phyloP scores from a whole-genome alignment of 1,140 invertebrate genomes.

The Trichonephila clavata region DNA sequence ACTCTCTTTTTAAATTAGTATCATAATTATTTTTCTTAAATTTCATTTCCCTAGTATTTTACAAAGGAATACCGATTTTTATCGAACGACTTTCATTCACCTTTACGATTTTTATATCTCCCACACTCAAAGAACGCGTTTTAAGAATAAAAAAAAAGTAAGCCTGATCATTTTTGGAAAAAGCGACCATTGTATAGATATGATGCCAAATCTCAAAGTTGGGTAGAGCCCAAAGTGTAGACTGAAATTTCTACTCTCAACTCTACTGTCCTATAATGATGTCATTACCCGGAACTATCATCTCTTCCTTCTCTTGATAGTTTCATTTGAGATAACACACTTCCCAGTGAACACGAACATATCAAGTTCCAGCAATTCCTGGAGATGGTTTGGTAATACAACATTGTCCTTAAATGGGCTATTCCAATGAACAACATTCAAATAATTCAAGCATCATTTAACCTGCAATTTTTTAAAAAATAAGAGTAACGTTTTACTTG shows the following conservation, averaged over 20 bases:
- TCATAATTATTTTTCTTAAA: too few species aligned
- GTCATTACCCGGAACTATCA: background rate
- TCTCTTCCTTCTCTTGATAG: slow-evolving; percentile 6
- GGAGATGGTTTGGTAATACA: background rate
- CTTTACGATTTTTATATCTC: too few species aligned
- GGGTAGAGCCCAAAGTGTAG: background rate
- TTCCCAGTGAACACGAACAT: background rate
- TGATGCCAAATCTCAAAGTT: background rate
- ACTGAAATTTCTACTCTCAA: background rate
- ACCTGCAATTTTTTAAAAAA: background rate
- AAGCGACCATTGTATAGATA: too few species aligned
- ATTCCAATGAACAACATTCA: background rate
- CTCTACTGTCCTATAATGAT: background rate
- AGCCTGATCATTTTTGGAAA: too few species aligned
- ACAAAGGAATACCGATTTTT: too few species aligned
- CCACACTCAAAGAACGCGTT: too few species aligned
- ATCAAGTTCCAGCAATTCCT: background rate
- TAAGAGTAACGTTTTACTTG: too few species aligned
- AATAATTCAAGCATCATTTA: background rate
- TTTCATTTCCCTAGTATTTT: too few species aligned
- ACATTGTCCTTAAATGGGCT: slow-evolving; percentile 7
- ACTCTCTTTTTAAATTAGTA: too few species aligned
- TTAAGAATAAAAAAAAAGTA: too few species aligned
- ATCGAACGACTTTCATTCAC: too few species aligned
- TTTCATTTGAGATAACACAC: slow-evolving; percentile 43